Conservation (phyloP, 2,113 vertebrate species). For the Piprites chloris region DNA sequence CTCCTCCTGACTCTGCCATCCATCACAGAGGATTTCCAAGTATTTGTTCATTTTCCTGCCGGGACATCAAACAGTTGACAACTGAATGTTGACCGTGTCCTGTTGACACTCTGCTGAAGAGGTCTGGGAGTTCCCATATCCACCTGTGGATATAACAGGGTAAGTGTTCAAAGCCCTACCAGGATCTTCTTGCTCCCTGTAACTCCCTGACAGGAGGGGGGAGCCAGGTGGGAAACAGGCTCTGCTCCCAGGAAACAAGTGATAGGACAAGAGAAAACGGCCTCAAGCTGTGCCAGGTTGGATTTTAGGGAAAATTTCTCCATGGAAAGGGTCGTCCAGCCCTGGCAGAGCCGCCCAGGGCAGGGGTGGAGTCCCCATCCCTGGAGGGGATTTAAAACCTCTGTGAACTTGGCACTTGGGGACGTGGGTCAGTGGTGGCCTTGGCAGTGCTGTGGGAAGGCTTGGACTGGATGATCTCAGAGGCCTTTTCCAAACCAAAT, state of each 20-base stretch:
- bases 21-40: fast-evolving
- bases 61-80: neutral
- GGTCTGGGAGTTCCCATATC: neutral
- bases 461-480: neutral
- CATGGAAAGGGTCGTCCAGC: fast-evolving
- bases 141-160: fast-evolving
- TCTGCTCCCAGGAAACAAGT: neutral
- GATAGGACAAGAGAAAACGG: fast-evolving
- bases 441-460: neutral
- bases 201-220: neutral
- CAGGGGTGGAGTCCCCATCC: neutral
- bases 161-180: neutral
- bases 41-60: neutral
- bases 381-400: neutral
- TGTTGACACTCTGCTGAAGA: neutral
- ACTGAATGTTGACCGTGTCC: neutral
- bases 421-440: neutral
- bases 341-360: neutral
- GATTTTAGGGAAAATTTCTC: neutral
- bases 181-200: neutral
- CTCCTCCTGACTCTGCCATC: neutral
- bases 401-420: neutral
- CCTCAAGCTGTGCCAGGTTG: neutral
- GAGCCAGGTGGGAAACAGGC: fast-evolving
- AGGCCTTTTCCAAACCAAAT: neutral